Evolutionary conservation across 2,888 invertebrate species (phyloP).

Genomic region (Monochamus alternatus): DNA sequence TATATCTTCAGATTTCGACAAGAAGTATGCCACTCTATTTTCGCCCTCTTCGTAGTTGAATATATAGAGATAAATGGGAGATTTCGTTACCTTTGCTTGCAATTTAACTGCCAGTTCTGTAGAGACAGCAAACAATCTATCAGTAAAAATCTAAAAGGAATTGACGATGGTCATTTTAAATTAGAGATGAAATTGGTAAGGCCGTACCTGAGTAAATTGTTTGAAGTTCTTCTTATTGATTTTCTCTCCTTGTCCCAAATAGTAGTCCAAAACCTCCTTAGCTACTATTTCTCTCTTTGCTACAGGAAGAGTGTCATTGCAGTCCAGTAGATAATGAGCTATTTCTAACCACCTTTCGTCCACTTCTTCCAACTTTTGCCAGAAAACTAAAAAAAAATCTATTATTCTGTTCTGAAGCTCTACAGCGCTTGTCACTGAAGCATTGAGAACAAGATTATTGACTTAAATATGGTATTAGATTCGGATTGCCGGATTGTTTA

Average conservation of each 20-base stretch:
- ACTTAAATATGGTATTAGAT: too few species aligned
- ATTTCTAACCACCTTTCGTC: slow-evolving; percentile 53
- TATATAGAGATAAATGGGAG: slow-evolving; percentile 54
- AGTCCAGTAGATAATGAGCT: slow-evolving; percentile 58
- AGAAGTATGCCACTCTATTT: slow-evolving; percentile 1
- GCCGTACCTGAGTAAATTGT: slow-evolving; percentile 31
- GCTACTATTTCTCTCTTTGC: slow-evolving; percentile 49
- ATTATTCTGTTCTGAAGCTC: too few species aligned
- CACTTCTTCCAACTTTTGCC: neutral
- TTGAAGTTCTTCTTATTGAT: slow-evolving; percentile 52
- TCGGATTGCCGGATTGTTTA: too few species aligned
- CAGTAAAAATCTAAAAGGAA: slow-evolving; percentile 75
- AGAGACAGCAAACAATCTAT: slow-evolving; percentile 73
- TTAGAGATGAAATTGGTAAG: neutral
- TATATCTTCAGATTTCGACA: neutral
- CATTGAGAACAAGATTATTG: too few species aligned
- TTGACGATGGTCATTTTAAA: slow-evolving; percentile 19
- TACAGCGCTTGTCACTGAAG: too few species aligned
- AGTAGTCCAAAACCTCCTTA: slow-evolving; percentile 57
- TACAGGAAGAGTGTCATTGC: slow-evolving; percentile 56
- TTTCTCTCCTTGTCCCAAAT: slow-evolving; percentile 54
- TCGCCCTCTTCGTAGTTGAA: slow-evolving; percentile 18
- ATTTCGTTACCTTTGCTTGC: slow-evolving; percentile 55
- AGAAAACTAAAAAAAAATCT: neutral
- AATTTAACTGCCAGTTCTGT: slow-evolving; percentile 54